phyloP scores from a whole-genome alignment of 2,113 vertebrate species.

The Lophotis ruficrista region DNA sequence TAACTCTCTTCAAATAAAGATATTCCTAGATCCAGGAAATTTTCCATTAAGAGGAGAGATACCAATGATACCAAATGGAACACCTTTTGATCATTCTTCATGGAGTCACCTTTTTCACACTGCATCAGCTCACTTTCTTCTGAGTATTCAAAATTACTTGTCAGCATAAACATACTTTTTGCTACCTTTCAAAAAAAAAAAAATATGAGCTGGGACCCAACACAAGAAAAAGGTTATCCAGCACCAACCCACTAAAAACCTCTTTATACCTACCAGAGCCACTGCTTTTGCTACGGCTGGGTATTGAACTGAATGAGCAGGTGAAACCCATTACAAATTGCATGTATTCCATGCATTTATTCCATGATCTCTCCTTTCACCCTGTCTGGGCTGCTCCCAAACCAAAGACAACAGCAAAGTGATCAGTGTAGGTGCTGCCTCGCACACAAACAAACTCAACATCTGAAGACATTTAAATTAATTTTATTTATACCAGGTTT shows the following conservation, averaged over 20 bases:
- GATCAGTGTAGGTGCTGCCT: neutral
- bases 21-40: neutral
- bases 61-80: neutral
- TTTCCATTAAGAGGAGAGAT: neutral
- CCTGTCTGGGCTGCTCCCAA: neutral
- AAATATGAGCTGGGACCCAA: neutral
- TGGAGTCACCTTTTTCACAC: neutral
- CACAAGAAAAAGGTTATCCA: neutral
- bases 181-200: neutral
- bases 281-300: neutral
- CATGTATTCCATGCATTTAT: rapidly evolving
- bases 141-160: neutral
- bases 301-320: neutral
- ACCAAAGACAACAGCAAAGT: neutral
- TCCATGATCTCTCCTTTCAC: neutral
- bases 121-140: neutral
- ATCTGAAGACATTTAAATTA: slow-evolving; percentile 58
- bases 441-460: slow-evolving; percentile 22
- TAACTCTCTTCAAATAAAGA: neutral
- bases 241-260: neutral
- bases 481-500: slow-evolving; percentile 68
- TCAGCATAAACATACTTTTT: neutral
- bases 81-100: neutral
- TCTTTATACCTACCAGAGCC: neutral
- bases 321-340: neutral